Evolutionary conservation across 2,888 invertebrate species (phyloP).

Genomic region (Conomelus anceps): DNA sequence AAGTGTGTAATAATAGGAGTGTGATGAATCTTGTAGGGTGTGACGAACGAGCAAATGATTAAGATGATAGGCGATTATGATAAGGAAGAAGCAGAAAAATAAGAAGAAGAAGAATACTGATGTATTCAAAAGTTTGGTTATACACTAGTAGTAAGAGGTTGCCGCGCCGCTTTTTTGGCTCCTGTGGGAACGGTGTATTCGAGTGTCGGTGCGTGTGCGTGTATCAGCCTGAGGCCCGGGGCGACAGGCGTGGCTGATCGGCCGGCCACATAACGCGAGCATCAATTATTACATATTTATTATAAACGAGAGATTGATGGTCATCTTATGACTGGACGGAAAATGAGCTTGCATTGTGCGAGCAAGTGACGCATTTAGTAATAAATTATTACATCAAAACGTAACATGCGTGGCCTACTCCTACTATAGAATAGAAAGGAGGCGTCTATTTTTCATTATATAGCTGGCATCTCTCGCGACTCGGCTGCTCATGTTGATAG

Average conservation of each 20-base stretch:
- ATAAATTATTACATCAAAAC: background rate
- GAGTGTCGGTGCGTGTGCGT: background rate
- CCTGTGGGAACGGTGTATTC: background rate
- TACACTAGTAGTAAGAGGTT: background rate
- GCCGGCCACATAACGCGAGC: background rate
- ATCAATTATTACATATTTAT: background rate
- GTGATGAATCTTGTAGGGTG: background rate
- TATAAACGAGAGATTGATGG: background rate
- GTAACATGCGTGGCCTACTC: background rate
- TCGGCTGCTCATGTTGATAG: background rate
- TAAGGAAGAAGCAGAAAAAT: background rate
- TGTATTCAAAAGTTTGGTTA: background rate
- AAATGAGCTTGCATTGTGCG: background rate
- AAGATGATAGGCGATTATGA: background rate
- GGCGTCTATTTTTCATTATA: background rate
- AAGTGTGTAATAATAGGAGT: background rate
- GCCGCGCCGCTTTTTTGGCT: too few relatives aligned
- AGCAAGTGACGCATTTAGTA: background rate
- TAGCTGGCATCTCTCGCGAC: background rate
- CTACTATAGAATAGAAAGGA: background rate
- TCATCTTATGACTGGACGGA: background rate
- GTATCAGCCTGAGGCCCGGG: background rate
- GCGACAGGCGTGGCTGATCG: background rate
- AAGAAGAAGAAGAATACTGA: background rate
- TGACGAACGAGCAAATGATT: background rate